A percentile compares a stretch with the other conserved stretches of the same genome.
These are phyloP conservation scores for Strix occidentalis DNA, from an alignment of 2,797 vertebrate species.

Conservation along the genomic window DNA sequence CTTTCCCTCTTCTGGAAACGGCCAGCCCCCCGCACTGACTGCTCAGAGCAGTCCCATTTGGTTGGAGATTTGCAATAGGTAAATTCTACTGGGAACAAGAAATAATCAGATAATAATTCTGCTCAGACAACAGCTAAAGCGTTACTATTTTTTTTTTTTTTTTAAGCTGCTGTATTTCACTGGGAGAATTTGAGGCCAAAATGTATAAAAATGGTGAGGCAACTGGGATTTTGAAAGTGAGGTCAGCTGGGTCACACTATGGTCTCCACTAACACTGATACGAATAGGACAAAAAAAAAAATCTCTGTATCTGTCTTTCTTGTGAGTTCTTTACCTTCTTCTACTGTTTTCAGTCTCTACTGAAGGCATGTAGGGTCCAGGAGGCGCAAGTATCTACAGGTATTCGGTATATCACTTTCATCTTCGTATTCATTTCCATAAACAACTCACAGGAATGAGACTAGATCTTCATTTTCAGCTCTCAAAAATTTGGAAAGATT, in stretches of 20 bases:
- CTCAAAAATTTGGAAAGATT: constrained; percentile 20
- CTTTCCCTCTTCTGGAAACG: not conserved
- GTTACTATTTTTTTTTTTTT: not conserved
- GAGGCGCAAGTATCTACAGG: constrained; percentile 47
- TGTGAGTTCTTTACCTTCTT: not conserved
- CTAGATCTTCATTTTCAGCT: not conserved
- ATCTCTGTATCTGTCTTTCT: not conserved
- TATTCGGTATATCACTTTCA: constrained; percentile 50
- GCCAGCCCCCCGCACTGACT: not conserved
- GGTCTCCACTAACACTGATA: not conserved
- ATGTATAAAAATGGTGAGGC: not conserved
- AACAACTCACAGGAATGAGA: constrained; percentile 2
- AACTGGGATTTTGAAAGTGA: not conserved
- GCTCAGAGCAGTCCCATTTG: not conserved
- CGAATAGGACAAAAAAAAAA: not conserved
- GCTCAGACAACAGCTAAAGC: not conserved
- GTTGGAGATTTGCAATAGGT: not conserved
- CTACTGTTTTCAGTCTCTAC: not conserved
- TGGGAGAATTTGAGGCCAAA: not conserved
- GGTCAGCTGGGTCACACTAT: not conserved
- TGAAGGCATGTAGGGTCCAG: not conserved
- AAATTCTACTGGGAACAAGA: not conserved
- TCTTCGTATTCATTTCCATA: constrained; percentile 30
- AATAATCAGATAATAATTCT: not conserved
- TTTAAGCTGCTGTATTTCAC: not conserved